Conservation (phyloP, 2,113 vertebrate species). For the Pungitius pungitius region DNA sequence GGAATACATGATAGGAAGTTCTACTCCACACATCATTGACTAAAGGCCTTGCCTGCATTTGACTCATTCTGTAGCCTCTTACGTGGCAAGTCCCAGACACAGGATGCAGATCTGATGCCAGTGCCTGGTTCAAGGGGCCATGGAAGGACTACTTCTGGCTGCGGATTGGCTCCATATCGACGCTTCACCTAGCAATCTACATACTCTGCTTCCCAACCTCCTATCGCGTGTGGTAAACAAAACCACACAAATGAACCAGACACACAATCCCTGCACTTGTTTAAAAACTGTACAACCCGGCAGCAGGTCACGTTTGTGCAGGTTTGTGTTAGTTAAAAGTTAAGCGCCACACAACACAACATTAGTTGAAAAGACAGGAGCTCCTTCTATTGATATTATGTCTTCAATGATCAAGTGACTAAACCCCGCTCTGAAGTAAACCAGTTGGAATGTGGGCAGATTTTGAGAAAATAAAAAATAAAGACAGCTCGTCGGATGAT, state of each 20-base stretch:
- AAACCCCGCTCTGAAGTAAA: not conserved
- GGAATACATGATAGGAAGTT: not conserved
- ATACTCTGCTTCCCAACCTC: not conserved
- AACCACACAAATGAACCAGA: not conserved
- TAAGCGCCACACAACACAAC: too few species aligned
- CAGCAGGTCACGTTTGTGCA: too few species aligned
- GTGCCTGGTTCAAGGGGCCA: not conserved
- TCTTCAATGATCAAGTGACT: not conserved
- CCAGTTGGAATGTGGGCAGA: not conserved
- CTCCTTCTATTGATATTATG: not conserved
- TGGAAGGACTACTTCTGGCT: not conserved
- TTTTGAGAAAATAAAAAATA: not conserved
- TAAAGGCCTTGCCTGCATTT: not conserved
- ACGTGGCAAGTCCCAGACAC: not conserved
- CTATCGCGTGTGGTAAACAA: not conserved
- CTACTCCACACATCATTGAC: not conserved
- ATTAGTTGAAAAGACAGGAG: not conserved
- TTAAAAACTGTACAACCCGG: too few species aligned
- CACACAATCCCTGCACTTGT: too few species aligned
- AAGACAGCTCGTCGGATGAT: not conserved
- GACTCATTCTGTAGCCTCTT: not conserved
- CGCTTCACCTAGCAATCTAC: not conserved
- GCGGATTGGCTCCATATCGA: not conserved
- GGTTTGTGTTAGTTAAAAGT: too few species aligned
- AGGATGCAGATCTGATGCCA: not conserved